Evolutionary conservation across 2,797 vertebrate genomes (phyloP).

Genomic region (Sebastes steindachneri): DNA sequence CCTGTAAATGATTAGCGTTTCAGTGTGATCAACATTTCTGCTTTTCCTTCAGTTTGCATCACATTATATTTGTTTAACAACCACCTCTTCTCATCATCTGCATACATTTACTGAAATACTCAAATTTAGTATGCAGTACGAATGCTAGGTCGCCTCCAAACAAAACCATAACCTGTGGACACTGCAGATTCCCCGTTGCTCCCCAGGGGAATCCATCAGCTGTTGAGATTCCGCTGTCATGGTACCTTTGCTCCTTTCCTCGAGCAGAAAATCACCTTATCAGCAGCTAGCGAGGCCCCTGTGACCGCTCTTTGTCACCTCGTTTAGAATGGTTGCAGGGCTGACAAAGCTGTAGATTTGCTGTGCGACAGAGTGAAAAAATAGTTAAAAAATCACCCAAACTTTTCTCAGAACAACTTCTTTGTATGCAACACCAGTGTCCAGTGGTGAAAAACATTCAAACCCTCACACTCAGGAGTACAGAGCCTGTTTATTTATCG

Average conservation of each 20-base stretch:
- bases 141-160: conserved; percentile 30
- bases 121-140: neutral
- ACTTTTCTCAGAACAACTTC: conserved; percentile 12
- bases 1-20: neutral
- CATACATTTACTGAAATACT: neutral
- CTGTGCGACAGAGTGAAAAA: conserved; percentile 15
- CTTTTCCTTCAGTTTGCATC: conserved; percentile 1
- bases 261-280: conserved; percentile 60
- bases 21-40: neutral
- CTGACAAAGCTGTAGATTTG: conserved; percentile 48
- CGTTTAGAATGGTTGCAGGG: conserved; percentile 49
- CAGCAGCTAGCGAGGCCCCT: conserved; percentile 52
- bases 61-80: neutral
- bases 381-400: conserved; percentile 17
- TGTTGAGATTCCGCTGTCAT: conserved; percentile 55
- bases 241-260: conserved; percentile 40
- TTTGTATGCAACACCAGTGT: conserved; percentile 25
- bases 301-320: conserved; percentile 63
- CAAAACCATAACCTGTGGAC: conserved; percentile 37
- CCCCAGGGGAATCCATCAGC: conserved; percentile 62
- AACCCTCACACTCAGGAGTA: conserved; percentile 29
- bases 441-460: conserved; percentile 4
- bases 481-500: conserved; percentile 74
- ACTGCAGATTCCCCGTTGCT: conserved; percentile 39
- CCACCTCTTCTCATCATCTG: neutral